Conservation (phyloP, 2,888 invertebrate genomes). For the Girardia tigrina region DNA sequence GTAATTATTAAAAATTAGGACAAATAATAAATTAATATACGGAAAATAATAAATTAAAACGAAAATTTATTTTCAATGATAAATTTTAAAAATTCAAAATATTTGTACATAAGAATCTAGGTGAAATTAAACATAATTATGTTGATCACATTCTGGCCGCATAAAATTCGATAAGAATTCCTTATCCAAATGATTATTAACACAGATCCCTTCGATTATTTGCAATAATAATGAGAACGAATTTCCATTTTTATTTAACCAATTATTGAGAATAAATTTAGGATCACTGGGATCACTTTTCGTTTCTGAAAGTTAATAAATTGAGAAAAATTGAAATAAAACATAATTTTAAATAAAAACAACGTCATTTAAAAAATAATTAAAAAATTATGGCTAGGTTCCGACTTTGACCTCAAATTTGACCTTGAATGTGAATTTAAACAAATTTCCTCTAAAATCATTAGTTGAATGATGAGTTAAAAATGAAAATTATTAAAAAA, state of each 20-base stretch:
- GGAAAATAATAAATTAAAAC: too few relatives aligned
- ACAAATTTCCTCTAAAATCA: too few relatives aligned
- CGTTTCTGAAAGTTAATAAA: background rate
- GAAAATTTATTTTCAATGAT: too few relatives aligned
- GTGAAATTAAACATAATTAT: background rate
- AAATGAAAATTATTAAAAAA: too few relatives aligned
- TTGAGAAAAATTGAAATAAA: background rate
- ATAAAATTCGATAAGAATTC: background rate
- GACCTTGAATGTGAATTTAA: too few relatives aligned
- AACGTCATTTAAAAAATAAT: too few relatives aligned
- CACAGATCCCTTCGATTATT: background rate
- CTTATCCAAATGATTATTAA: background rate
- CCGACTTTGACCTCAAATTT: too few relatives aligned
- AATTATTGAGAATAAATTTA: background rate
- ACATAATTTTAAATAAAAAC: too few relatives aligned
- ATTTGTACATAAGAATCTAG: background rate
- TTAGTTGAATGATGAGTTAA: too few relatives aligned
- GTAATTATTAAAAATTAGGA: too few relatives aligned
- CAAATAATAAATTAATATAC: too few relatives aligned
- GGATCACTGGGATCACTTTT: background rate
- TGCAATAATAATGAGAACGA: background rate
- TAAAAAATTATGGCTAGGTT: too few relatives aligned
- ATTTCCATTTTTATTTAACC: background rate
- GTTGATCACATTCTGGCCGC: conserved; percentile 13
- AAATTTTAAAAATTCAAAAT: conserved; percentile 6